A percentile compares a stretch with the other conserved stretches of the same genome.
Conservation (phyloP, 2,797 vertebrate genomes). For the Poeciliopsis presidionis region DNA sequence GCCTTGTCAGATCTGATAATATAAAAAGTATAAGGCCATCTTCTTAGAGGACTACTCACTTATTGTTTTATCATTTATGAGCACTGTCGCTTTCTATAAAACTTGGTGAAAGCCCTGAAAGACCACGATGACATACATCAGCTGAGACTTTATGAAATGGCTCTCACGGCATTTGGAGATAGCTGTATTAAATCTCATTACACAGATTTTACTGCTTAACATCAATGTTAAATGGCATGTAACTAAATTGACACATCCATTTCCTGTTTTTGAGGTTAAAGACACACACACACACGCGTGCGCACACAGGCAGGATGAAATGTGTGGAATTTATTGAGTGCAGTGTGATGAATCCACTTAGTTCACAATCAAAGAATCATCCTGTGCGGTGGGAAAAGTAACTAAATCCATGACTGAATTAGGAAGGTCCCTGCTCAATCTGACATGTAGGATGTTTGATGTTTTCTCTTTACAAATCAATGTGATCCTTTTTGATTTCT, state of each 20-base stretch:
- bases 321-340: slow-evolving; percentile 12
- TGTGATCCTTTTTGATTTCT: not conserved
- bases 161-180: slow-evolving; percentile 10
- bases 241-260: slow-evolving; percentile 35
- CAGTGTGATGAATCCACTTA: slow-evolving; percentile 16
- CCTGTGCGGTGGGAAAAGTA: not conserved
- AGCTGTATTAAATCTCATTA: slow-evolving; percentile 39
- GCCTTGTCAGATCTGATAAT: not conserved
- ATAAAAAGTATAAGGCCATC: not conserved
- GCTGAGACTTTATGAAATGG: slow-evolving; percentile 16
- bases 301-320: slow-evolving; percentile 7
- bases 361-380: slow-evolving; percentile 14
- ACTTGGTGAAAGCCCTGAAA: slow-evolving; percentile 3
- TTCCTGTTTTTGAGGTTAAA: slow-evolving; percentile 23
- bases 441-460: not conserved
- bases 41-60: not conserved
- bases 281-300: not conserved
- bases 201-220: slow-evolving; percentile 34
- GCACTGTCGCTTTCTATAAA: slow-evolving; percentile 12
- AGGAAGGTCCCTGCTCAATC: not conserved
- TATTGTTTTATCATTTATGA: slow-evolving; percentile 11
- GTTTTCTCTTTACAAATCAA: not conserved
- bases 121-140: slow-evolving; percentile 3
- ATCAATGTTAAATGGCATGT: slow-evolving; percentile 39
- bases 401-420: slow-evolving; percentile 2